Base-by-base conservation (phyloP, 2,888 invertebrate species). In the Caenorhabditis sinica region DNA sequence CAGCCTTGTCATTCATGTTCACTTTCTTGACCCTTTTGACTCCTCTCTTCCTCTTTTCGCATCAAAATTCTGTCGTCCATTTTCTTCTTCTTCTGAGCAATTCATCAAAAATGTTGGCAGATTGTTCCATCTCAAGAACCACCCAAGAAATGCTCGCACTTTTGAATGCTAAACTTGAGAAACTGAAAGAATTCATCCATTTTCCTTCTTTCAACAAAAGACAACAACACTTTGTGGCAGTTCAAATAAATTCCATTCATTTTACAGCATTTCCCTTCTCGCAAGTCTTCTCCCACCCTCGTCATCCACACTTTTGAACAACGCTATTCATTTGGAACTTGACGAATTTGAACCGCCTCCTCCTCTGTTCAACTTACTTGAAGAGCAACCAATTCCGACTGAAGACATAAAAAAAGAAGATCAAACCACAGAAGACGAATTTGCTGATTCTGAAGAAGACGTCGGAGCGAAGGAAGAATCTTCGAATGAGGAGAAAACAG, bases 231-330 rank as follows among this genome's bases (percentile, higher is more conserved):
- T n/a, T n/a, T n/a, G n/a, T n/a, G 23, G 49, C 30, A 51, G 49
- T 68, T 53, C 68, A 49, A 66, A 66, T 68, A 68, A 69, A 69
- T 56, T 69, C 69, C 36, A 63, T 61, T 60, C 66, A 76, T 76
- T 69, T 80, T 80, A 36, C 72, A 80, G 80, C 66, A 56, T 80
- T 53, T 80, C 80, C 45, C 80, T 80, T 33, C 80, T 80, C 28
- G 65, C 80, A 20, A 80, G 80, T 40, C 80, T 80, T 30, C 72
- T 80, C 20, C 80, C 80, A 25, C 71, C 43, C 43, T 49, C 77
- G 13, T 77, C 66, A 20, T 66, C 75, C 30, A 58, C 65, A 43
- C 65, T 65, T 40, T 66, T 75, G 56, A 65, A 30, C 30, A 68
- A 45, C 33, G 58, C 28, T n/a, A 45, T 76, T 30, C 36, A 49